Evolutionary conservation across 1,140 invertebrate species (phyloP), one percentile per base, ranked within the genome.

Genomic region (Conus betulinus): DNA sequence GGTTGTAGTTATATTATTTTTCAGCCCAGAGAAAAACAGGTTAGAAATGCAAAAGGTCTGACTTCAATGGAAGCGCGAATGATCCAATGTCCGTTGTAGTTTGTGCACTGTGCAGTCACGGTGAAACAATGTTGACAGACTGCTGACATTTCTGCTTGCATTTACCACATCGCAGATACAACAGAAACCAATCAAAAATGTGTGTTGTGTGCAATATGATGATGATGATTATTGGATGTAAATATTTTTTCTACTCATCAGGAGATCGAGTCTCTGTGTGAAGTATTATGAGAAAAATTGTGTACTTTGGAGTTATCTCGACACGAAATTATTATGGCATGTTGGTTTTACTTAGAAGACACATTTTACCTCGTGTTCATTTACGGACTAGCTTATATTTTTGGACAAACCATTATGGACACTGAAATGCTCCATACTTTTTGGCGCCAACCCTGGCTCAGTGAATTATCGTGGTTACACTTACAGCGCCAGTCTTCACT

Each of bases 121-220:
- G 67, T 23, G 67, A 71, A 13, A 20, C 67, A 71, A 71, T 71
- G 67, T 71, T 71, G 67, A 71, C 67, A 20, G 67, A 84, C 82
- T 84, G 82, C 82, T 84, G 82, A 84, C 8, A 63, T 20, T 51
- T 27, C 23, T n/a, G 55, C 7, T 63, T 84, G 82, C 82, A 84
- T 84, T 84, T 84, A n/a, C 39, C 27, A 53, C 82, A 25, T 63
- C 39, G 82, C 82, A 63, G 63, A 84, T 25, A 84, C 57, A n/a
- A 60, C 82, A 81, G 79, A 63, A 63, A 84, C 82, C 55, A 84
- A 84, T 84, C 82, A 84, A 84, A 84, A 84, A 84, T 84, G 57
- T 84, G 82, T 84, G 82, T 60, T 60, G 53, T 84, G 82, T 84
- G 82, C 82, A 84, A 84, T 84, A 84, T 63, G 15, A 81, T 13